phyloP scores from a whole-genome alignment of 1,140 invertebrate species.

The Watersipora subatra region DNA sequence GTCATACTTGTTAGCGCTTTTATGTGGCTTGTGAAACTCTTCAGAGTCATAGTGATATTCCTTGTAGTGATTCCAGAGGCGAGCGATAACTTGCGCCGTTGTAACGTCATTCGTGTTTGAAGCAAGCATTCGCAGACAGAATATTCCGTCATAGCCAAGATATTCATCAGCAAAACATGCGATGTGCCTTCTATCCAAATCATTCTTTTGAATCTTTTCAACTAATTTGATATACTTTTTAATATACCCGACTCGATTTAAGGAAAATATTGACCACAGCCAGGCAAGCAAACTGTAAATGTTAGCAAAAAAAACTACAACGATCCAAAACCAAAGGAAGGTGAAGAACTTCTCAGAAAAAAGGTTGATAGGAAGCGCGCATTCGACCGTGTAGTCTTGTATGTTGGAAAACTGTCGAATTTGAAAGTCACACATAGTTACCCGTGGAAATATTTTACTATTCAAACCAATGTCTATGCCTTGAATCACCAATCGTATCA shows the following conservation, averaged over 20 bases:
- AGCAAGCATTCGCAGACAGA: conserved; percentile 2
- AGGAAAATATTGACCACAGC: conserved; percentile 16
- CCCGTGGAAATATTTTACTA: conserved; percentile 39
- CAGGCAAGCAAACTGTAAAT: conserved; percentile 22
- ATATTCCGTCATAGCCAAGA: conserved; percentile 16
- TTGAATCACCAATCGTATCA: conserved; percentile 22
- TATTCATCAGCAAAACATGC: conserved; percentile 28
- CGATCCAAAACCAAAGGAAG: conserved; percentile 47
- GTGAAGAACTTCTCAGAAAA: conserved; percentile 48
- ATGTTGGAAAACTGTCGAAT: conserved; percentile 43
- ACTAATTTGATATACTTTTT: conserved; percentile 20
- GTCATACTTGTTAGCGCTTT: too few relatives aligned
- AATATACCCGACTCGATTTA: conserved; percentile 17
- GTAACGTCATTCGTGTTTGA: conserved; percentile 19
- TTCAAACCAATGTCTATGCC: conserved; percentile 16
- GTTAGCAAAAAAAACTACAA: conserved; percentile 42
- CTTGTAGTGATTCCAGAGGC: conserved; percentile 29
- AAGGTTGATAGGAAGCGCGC: conserved; percentile 46
- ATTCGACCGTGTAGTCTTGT: conserved; percentile 45
- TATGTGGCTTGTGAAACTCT: background rate
- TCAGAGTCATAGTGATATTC: conserved; percentile 5
- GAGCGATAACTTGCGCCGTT: conserved; percentile 26
- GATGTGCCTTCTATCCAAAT: conserved; percentile 5
- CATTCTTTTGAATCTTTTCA: conserved; percentile 17
- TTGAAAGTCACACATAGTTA: conserved; percentile 45